Percentiles rank a stretch among this genome's conserved stretches.
These are phyloP conservation scores for Campoplex nolae DNA, from an alignment of 2,888 invertebrate species.

Conservation along the genomic window DNA sequence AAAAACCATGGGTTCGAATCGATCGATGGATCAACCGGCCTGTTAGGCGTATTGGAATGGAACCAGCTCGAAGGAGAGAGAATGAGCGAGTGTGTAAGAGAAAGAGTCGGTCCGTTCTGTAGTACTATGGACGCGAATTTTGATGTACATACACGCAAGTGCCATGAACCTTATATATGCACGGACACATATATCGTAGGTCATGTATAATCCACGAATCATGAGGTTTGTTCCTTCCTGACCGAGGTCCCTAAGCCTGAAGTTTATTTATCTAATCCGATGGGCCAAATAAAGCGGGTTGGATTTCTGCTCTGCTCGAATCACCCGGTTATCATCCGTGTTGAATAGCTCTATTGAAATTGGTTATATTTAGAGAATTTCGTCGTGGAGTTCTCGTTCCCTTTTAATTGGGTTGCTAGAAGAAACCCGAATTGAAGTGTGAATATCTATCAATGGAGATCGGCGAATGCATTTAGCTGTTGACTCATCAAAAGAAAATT, in stretches of 20 bases:
- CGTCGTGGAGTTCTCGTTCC: neutral
- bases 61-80: conserved; percentile 21
- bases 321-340: neutral
- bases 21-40: conserved; percentile 60
- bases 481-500: neutral
- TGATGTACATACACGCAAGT: conserved; percentile 23
- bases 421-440: neutral
- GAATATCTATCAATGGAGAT: neutral
- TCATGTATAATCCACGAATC: neutral
- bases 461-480: neutral
- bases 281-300: conserved; percentile 18
- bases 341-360: neutral
- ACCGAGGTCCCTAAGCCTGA: conserved; percentile 12
- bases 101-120: conserved; percentile 36
- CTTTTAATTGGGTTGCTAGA: neutral
- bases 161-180: neutral
- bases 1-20: conserved; percentile 33
- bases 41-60: conserved; percentile 37
- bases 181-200: neutral
- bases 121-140: conserved; percentile 24
- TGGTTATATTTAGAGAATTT: neutral
- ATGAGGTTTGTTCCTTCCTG: neutral
- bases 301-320: neutral
- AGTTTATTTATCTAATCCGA: conserved; percentile 57
- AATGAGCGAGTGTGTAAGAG: neutral